These are phyloP conservation scores for Pomatostomus ruficeps DNA, from an alignment of 2,113 vertebrate species.

Conservation along the genomic window DNA sequence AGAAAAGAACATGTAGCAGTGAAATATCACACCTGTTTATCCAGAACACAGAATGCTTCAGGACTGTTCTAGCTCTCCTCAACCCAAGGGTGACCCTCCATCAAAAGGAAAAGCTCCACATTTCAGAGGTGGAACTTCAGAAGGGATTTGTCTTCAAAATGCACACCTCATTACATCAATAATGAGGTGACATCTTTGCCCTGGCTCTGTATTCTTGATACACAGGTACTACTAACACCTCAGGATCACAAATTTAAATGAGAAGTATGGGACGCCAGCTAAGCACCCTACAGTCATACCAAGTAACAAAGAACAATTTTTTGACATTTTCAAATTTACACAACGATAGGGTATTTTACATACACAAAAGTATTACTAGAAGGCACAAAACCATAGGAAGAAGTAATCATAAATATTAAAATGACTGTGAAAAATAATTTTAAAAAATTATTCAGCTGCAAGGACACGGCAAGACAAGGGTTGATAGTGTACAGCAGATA, in stretches of 20 bases:
- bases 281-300: not conserved
- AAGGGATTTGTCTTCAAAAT: not conserved
- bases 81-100: not conserved
- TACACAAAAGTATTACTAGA: not conserved
- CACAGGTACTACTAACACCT: not conserved
- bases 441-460: not conserved
- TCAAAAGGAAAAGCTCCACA: not conserved
- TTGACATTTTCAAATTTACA: not conserved
- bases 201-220: not conserved
- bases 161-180: accelerated
- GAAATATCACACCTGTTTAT: not conserved
- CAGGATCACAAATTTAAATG: not conserved
- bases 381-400: not conserved
- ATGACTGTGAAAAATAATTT: not conserved
- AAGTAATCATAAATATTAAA: not conserved
- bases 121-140: not conserved
- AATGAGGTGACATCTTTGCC: not conserved
- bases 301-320: not conserved
- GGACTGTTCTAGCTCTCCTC: not conserved
- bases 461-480: not conserved
- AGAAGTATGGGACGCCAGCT: not conserved
- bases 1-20: not conserved
- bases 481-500: not conserved
- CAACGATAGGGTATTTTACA: not conserved
- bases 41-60: not conserved